Base-by-base conservation (phyloP, 2,113 vertebrate genomes). In the Capricornis sumatraensis region DNA sequence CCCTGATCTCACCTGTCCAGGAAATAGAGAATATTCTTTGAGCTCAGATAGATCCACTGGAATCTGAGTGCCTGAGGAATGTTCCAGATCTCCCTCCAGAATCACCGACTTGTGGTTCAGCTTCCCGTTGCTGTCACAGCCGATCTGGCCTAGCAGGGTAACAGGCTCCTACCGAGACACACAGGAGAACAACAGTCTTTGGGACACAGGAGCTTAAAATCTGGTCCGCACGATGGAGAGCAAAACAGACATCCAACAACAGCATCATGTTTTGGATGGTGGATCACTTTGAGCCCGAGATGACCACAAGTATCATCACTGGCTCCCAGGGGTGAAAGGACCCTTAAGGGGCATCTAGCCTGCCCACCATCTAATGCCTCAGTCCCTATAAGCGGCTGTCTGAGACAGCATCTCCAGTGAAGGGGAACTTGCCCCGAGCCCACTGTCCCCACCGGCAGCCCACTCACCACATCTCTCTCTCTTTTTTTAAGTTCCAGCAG, bases 121-220 rank as follows among this genome's bases (percentile, higher is more conserved):
- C 95, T 99, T 99, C 53, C 99, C 99, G 0, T 99, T 99, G 85
- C 99, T 98, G 62, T 99, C 99, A 0, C 99, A 99, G 90, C 98
- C 98, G 25, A 99, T 98, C 90, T 99, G 99, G 7, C 99, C 99
- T 97, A 99, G 86, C 45, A 99, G 98, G 0, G 98, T 99, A 55
- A 99, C 96, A 0, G 97, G 96, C 40, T 99, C 99, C 99, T 99
- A 40, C 4, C 95, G 53, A 92, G 23, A 33, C 2, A 21, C 2
- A 14, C 0, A 5, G 16, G 16, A 92, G 25, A 89, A 71, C 0
- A 2, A 36, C 1, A 5, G n/a, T 27, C 85, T 71, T 45, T 15
- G 64, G 50, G 67, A 71, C 87, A 57, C 19, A 67, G 60, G 47
- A 47, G 83, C 76, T 17, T 71, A 64, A 64, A 79, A 76, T 47